These are phyloP conservation scores for Rhyacophila evoluta DNA, from an alignment of 2,888 invertebrate genomes.

Conservation along the genomic window DNA sequence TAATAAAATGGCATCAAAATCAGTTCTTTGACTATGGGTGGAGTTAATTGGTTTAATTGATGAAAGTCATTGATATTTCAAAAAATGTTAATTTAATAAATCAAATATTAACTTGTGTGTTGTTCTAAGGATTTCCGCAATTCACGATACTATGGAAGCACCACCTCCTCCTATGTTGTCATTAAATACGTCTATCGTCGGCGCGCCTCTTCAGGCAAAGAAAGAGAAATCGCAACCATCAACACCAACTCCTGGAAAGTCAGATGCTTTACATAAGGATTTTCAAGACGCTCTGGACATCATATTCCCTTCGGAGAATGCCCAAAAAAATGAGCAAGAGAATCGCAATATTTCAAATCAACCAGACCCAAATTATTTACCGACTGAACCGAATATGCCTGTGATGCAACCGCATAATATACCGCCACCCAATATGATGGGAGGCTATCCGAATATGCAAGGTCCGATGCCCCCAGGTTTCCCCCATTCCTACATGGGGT, in stretches of 20 bases:
- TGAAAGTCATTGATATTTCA: too few species aligned
- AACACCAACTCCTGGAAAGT: conserved; percentile 57
- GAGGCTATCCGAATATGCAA: conserved; percentile 53
- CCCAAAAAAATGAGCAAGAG: conserved; percentile 51
- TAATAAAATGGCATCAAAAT: too few species aligned
- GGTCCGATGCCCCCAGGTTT: too few species aligned
- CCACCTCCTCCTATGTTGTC: conserved; percentile 55
- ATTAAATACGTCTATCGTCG: neutral
- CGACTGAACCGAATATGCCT: conserved; percentile 26
- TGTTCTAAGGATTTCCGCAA: conserved; percentile 56
- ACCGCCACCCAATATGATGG: conserved; percentile 44
- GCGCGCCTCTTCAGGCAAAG: neutral
- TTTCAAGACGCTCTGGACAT: conserved; percentile 77
- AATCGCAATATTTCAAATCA: neutral
- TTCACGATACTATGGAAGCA: conserved; percentile 56
- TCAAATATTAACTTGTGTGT: too few species aligned
- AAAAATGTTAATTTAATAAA: neutral
- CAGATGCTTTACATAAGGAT: conserved; percentile 69
- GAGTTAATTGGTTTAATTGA: too few species aligned
- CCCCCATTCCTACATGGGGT: conserved; percentile 56
- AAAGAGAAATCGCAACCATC: conserved; percentile 35
- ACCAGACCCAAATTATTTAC: neutral
- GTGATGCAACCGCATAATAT: conserved; percentile 37
- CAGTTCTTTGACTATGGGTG: too few species aligned
- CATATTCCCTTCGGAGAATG: conserved; percentile 70